Conservation (phyloP, 2,113 vertebrate species). For the Equus przewalskii region DNA sequence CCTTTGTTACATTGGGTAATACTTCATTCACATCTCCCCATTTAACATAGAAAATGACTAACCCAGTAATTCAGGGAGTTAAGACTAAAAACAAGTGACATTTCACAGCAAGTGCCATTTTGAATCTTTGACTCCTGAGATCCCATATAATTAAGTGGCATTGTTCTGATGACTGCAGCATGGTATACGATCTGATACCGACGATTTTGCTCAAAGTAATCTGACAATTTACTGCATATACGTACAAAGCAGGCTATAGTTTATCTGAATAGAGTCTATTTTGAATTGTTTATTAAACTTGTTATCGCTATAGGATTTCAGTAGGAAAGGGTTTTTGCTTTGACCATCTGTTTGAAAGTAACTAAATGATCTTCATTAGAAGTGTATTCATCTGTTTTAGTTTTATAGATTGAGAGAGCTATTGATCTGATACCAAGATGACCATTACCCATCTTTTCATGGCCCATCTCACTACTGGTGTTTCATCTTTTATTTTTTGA, state of each 20-base stretch:
- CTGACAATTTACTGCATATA: background rate
- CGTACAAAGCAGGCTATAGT: conserved; percentile 9
- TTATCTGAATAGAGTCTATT: conserved; percentile 26
- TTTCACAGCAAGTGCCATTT: background rate
- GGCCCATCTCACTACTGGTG: background rate
- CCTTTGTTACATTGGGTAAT: background rate
- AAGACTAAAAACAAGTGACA: conserved; percentile 22
- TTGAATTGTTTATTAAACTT: conserved; percentile 42
- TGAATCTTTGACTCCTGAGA: background rate
- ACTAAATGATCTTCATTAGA: background rate
- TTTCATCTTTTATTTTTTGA: conserved; percentile 39
- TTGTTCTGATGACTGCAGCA: background rate
- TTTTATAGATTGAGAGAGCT: conserved; percentile 19
- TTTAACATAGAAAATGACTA: conserved; percentile 1
- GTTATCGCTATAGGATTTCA: background rate
- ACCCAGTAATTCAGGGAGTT: background rate
- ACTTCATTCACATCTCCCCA: background rate
- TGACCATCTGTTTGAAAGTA: conserved; percentile 51
- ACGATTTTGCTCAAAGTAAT: conserved; percentile 9
- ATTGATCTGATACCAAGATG: background rate
- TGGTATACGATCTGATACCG: background rate
- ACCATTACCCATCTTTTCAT: conserved; percentile 15
- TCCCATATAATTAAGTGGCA: background rate
- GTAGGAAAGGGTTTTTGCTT: conserved; percentile 48
- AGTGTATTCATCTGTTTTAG: background rate